These are phyloP conservation scores for Tetramorium bicarinatum DNA, from an alignment of 2,888 invertebrate species.

Conservation along the genomic window DNA sequence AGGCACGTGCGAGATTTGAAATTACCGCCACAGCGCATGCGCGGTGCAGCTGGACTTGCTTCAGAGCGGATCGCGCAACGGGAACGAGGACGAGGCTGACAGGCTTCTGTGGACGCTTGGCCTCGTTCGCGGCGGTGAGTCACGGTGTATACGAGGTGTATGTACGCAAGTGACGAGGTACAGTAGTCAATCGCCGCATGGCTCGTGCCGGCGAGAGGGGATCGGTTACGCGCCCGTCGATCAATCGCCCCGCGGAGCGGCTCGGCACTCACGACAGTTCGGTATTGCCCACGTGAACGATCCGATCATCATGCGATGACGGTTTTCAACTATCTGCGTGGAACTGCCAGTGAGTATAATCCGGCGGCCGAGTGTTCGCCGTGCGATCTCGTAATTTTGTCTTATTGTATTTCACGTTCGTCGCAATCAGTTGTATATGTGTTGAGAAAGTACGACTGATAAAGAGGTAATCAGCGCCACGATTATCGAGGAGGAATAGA, in stretches of 20 bases:
- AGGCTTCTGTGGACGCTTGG: neutral
- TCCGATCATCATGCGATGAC: slow-evolving; percentile 75
- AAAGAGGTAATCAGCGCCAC: neutral
- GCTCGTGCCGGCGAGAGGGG: slow-evolving; percentile 10
- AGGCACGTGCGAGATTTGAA: neutral
- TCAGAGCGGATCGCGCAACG: neutral
- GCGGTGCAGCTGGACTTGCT: neutral
- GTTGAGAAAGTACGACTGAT: neutral
- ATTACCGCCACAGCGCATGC: neutral
- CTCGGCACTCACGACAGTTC: neutral
- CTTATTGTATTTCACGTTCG: neutral
- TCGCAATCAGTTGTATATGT: neutral
- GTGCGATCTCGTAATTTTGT: neutral
- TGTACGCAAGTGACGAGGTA: neutral
- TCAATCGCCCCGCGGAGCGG: neutral
- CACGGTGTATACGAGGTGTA: neutral
- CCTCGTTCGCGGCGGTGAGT: neutral
- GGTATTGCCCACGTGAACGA: neutral
- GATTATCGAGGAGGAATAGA: neutral
- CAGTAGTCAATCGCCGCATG: neutral
- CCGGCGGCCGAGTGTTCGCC: no score
- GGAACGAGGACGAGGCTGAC: neutral
- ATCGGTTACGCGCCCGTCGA: neutral
- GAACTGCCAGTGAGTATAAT: slow-evolving; percentile 75
- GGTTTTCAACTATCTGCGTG: slow-evolving; percentile 73